phyloP scores from a whole-genome alignment of 2,888 invertebrate species.

The Halictus quadricinctus region DNA sequence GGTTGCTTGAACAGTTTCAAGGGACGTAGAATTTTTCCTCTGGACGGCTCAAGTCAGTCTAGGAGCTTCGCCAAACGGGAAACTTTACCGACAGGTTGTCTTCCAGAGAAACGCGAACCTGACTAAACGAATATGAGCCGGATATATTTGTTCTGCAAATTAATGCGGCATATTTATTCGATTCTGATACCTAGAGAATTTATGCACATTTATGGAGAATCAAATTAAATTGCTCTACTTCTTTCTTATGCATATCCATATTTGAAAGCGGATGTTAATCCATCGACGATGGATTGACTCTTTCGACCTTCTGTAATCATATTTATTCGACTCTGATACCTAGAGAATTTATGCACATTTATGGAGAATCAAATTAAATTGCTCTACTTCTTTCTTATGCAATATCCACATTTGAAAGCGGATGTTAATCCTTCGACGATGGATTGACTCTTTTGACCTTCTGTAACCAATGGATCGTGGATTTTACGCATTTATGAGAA shows the following conservation, averaged over 20 bases:
- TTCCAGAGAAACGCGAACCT: background rate
- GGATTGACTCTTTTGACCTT: background rate
- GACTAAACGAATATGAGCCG: background rate
- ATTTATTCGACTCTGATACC: background rate
- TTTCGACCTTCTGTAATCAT: too few species aligned
- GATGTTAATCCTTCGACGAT: background rate
- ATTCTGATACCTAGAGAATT: background rate
- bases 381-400: background rate
- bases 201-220: background rate
- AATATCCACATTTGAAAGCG: background rate
- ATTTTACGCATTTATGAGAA: background rate
- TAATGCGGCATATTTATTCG: too few species aligned
- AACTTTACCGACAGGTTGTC: background rate
- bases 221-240: background rate
- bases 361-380: background rate
- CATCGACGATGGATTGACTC: background rate
- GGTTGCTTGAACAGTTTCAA: background rate
- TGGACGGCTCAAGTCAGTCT: background rate
- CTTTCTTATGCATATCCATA: background rate
- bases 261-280: background rate
- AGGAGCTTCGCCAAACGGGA: background rate
- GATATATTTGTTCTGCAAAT: background rate
- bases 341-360: background rate
- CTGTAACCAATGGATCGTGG: background rate
- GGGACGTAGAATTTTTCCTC: background rate